These are phyloP conservation scores for Lithosia quadra DNA, from an alignment of 2,888 invertebrate genomes.

Conservation along the genomic window DNA sequence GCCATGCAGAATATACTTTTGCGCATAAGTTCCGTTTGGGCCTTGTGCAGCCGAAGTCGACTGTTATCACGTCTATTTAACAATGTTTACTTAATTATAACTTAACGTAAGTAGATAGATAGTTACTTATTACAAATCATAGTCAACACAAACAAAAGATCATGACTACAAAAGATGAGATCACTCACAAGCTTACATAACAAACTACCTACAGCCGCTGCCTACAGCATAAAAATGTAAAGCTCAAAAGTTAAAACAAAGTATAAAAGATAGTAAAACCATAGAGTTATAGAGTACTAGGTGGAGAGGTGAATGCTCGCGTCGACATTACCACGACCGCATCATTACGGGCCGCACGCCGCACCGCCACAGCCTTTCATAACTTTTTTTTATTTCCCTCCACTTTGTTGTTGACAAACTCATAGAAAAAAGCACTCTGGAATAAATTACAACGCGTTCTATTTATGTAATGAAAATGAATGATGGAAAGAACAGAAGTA, in stretches of 20 bases:
- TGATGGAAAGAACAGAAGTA: constrained; percentile 7
- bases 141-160: constrained; percentile 1
- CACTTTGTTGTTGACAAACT: constrained; percentile 49
- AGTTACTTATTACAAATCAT: neutral
- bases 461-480: constrained; percentile 34
- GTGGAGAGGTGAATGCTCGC: constrained; percentile 75
- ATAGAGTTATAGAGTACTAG: constrained; percentile 38
- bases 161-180: neutral
- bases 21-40: too few relatives aligned
- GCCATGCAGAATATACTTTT: too few relatives aligned
- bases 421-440: constrained; percentile 43
- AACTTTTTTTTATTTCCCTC: constrained; percentile 48
- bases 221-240: neutral
- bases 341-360: constrained; percentile 67
- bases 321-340: constrained; percentile 72
- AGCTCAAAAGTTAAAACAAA: constrained; percentile 26
- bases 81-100: neutral
- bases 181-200: constrained; percentile 8
- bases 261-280: constrained; percentile 41
- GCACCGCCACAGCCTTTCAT: constrained; percentile 54
- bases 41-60: too few relatives aligned
- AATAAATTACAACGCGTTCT: constrained; percentile 46
- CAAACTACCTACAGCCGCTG: neutral
- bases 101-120: neutral
- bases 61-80: too few relatives aligned